phyloP scores from a whole-genome alignment of 64 coral and sea anemone species.

The Astreopora myriophthalma region DNA sequence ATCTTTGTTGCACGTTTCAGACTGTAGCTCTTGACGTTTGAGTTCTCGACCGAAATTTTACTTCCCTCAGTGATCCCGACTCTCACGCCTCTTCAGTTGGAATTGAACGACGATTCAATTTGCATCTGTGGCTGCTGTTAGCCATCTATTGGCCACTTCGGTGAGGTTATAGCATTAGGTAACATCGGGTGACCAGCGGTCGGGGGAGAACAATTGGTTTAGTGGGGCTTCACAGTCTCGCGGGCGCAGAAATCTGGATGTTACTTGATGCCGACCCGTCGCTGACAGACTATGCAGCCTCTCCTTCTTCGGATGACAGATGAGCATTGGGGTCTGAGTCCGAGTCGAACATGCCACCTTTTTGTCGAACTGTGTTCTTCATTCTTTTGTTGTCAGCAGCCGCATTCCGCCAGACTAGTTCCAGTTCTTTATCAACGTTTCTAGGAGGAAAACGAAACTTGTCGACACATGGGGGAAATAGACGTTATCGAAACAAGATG shows the following conservation, averaged over 20 bases:
- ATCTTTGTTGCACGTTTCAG: background rate
- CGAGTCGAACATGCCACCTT: constrained; percentile 2
- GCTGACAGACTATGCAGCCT: background rate
- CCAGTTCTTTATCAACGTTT: constrained; percentile 61
- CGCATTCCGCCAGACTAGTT: constrained; percentile 52
- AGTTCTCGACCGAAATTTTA: background rate
- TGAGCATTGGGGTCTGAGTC: constrained; percentile 41
- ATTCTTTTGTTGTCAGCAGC: constrained; percentile 59
- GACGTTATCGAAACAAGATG: no score
- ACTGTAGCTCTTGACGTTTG: background rate
- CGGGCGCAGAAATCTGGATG: no score
- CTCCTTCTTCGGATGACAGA: constrained; percentile 37
- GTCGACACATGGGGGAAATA: no score
- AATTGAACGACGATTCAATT: background rate
- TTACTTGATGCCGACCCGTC: no score
- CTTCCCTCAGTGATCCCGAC: background rate
- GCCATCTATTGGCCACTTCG: no score
- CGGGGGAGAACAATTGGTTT: no score
- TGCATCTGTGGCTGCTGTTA: background rate
- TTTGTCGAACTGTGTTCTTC: constrained; percentile 61
- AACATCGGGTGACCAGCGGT: no score
- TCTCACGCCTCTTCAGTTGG: background rate
- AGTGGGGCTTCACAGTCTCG: no score
- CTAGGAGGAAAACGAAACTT: background rate
- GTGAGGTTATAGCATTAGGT: no score